Base-by-base conservation (phyloP, 1,140 invertebrate species). In the Bombus confusus region DNA sequence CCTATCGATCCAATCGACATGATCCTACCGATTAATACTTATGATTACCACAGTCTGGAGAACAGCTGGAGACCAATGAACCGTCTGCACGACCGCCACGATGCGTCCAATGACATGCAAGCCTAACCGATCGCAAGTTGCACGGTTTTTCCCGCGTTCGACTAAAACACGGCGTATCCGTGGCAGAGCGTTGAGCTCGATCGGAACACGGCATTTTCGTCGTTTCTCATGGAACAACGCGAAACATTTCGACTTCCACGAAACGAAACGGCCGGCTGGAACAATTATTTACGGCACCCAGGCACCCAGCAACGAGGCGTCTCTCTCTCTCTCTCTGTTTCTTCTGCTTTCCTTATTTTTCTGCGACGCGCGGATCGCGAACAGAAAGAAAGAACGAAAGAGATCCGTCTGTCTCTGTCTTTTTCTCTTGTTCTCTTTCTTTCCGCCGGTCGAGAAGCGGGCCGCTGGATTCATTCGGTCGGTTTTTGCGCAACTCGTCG, bases 401-500 rank as follows among this genome's bases (percentile, higher is more conserved):
- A 18, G 31, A 62, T 5, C n/a, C n/a, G n/a, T n/a, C n/a, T n/a
- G n/a, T n/a, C 28, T n/a, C 28, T n/a, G 22, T 62, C 59, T 62
- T 12, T n/a, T 22, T 62, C 59, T 62, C 59, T 62, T 3, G n/a
- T n/a, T 62, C 5, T 15, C 15, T 31, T 31, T 37, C 39, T 41
- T 59, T 34, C 43, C n/a, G 62, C 9, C 52, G 22, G 39, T 25
- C 22, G 64, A 59, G 83, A 62, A 75, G 43, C 80, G 80, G 80
- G 69, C 57, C 57, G 59, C 71, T 74, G 79, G 84, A 81, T 86
- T 80, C 84, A 86, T 86, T 86, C 84, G 84, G 84, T 81, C 43
- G 79, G 76, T 80, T 86, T 86, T 86, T 86, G 84, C 84, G 79
- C 79, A 75, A 82, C 84, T 86, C 84, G 83, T 85, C 83, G 84